Base-by-base conservation (phyloP, 2,113 vertebrate species). In the Ceyx margarethae region DNA sequence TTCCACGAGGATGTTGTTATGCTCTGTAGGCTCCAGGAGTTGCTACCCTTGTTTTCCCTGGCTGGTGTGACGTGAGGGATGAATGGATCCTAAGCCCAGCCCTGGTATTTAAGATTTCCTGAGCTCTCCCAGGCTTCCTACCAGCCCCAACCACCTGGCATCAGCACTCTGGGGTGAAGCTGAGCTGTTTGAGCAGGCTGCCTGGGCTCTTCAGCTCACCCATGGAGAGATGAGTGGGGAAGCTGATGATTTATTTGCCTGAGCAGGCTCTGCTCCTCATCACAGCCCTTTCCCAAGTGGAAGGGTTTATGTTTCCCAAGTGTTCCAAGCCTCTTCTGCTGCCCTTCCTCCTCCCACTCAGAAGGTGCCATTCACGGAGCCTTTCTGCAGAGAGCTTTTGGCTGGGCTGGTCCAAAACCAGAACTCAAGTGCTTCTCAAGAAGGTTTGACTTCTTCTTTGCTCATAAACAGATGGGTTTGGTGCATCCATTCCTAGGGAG, bases 231-330 rank as follows among this genome's bases (percentile, higher is more conserved):
- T 92, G 60, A 54, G 57, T 69, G 33, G 68, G 89, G 75, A 93
- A 89, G 86, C 18, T 20, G n/a, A 77, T 66, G 45, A 75, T 90
- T 96, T 96, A 85, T 96, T 96, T 97, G 71, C 85, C 56, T 71
- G 28, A 88, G 33, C 66, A 81, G 64, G 26, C 69, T 22, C 81
- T 65, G 35, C 69, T 65, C 91, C 69, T 85, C 54, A 51, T 50
- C 51, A 9, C 42, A 81, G 48, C 35, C 51, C 61, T 92, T 87
- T 94, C 72, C 66, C 33, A 92, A 80, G 61, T 0, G 9, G 66
- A 94, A 74, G 85, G 11, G 42, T 33, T 69, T 71, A 22, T 0
- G 2, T 84, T 93, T 96, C 93, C 87, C 69, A 35, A 67, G 35
- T 29, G 11, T 94, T 94, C 45, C 45, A 66, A 89, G 73, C 29